Evolutionary conservation across 2,113 vertebrate genomes (phyloP).

Genomic region (Leptocoma aspasia): DNA sequence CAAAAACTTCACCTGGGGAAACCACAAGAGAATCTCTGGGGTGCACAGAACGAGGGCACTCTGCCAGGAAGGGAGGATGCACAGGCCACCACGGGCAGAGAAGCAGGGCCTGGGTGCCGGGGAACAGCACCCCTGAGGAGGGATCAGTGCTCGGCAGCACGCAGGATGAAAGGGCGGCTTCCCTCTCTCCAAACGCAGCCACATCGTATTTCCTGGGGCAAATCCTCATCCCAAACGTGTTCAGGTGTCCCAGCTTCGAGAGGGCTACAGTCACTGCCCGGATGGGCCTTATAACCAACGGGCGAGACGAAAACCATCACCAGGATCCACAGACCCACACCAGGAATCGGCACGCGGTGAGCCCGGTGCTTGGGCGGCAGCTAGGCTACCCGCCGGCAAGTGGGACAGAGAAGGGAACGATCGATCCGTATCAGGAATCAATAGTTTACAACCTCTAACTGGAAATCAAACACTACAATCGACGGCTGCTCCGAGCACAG

Average conservation of each 20-base stretch:
- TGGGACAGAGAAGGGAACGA: not conserved
- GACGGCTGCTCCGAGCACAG: not conserved
- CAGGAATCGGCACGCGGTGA: not conserved
- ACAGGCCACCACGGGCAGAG: not conserved
- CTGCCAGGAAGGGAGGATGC: not conserved
- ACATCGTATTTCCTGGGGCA: not conserved
- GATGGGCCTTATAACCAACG: not conserved
- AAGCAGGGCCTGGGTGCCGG: not conserved
- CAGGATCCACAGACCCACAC: not conserved
- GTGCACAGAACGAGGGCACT: not conserved
- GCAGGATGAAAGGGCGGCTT: not conserved
- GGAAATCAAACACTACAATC: not conserved
- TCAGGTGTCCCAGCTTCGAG: not conserved
- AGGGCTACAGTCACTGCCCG: not conserved
- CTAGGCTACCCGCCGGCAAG: not conserved
- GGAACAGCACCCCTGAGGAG: not conserved
- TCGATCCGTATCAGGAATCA: not conserved
- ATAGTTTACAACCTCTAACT: constrained; percentile 14
- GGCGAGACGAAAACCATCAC: not conserved
- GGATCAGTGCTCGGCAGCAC: not conserved
- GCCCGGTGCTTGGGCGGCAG: not conserved
- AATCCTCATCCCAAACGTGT: not conserved
- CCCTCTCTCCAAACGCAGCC: not conserved
- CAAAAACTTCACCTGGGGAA: not conserved
- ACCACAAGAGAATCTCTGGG: not conserved